Evolutionary conservation across 2,797 vertebrate genomes (phyloP).

Genomic region (Vespertilio murinus): DNA sequence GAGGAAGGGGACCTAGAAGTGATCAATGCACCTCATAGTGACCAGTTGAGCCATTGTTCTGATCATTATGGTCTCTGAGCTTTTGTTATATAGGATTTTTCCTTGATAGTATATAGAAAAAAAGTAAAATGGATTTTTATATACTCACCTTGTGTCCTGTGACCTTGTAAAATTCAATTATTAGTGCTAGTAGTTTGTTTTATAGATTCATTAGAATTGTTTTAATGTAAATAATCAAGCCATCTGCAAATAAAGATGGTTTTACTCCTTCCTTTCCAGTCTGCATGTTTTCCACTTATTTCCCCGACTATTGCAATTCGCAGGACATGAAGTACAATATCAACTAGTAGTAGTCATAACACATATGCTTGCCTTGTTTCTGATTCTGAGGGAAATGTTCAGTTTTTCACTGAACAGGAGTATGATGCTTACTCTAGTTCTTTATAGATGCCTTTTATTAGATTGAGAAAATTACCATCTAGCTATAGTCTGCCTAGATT

Average conservation of each 20-base stretch:
- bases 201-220: neutral
- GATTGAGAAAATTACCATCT: neutral
- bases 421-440: neutral
- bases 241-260: neutral
- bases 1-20: too few relatives aligned
- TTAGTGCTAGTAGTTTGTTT: neutral
- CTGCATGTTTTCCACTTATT: neutral
- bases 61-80: too few relatives aligned
- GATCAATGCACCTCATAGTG: too few relatives aligned
- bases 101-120: neutral
- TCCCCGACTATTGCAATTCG: neutral
- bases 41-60: too few relatives aligned
- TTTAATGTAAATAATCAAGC: neutral
- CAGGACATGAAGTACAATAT: neutral
- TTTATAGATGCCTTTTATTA: neutral
- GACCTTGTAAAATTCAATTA: neutral
- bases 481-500: neutral
- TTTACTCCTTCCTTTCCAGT: neutral
- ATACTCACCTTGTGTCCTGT: neutral
- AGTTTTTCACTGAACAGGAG: neutral
- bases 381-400: neutral
- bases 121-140: conserved; percentile 7
- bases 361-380: neutral
- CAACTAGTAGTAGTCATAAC: neutral
- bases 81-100: neutral